Evolutionary conservation across 1,140 invertebrate genomes (phyloP).

Genomic region (Drosophila nebulosa): DNA sequence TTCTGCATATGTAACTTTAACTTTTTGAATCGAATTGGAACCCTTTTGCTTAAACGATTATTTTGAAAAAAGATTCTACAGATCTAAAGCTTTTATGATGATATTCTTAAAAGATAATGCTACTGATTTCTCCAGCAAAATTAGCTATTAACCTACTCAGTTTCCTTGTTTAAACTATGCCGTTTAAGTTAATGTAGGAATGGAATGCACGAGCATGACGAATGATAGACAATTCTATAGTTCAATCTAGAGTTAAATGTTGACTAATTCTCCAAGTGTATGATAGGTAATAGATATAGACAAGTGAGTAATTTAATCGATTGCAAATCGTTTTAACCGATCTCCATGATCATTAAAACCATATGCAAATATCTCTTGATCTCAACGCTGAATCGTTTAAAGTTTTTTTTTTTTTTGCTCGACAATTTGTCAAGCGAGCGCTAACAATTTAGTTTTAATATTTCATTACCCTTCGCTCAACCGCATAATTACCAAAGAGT

Average conservation of each 20-base stretch:
- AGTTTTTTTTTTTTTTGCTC: slow-evolving; percentile 9
- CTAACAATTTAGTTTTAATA: background rate
- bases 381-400: slow-evolving; percentile 35
- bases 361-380: background rate
- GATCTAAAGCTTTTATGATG: no score
- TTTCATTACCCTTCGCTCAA: slow-evolving; percentile 5
- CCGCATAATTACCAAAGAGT: slow-evolving; percentile 32
- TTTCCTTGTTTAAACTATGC: no score
- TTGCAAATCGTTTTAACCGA: slow-evolving; percentile 29
- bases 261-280: background rate
- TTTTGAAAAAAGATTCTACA: no score
- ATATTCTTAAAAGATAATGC: no score
- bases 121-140: no score
- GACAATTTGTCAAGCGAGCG: slow-evolving; percentile 44
- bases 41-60: no score
- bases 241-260: background rate
- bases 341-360: slow-evolving; percentile 29
- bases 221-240: background rate
- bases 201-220: no score
- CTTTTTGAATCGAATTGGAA: no score
- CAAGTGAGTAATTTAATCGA: slow-evolving; percentile 6
- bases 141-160: no score
- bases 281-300: slow-evolving; percentile 3
- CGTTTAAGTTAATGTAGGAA: no score
- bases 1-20: no score